Percentiles rank a stretch among this genome's conserved stretches.
Evolutionary conservation across 1,140 invertebrate genomes (phyloP).

Genomic region (Helicorthomorpha holstii): DNA sequence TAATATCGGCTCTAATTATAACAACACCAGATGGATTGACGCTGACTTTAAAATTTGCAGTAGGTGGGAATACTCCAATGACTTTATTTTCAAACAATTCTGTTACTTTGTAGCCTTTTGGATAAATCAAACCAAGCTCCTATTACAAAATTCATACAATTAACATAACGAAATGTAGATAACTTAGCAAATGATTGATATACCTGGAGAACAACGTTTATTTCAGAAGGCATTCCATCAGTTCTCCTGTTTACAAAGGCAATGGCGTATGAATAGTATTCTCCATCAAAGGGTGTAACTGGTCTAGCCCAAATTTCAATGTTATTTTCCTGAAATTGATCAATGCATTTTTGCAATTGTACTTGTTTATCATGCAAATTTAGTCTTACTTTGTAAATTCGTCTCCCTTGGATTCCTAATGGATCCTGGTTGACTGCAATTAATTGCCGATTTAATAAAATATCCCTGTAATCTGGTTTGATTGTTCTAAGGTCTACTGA

Average conservation of each 20-base stretch:
- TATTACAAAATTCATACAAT: slow-evolving; percentile 38
- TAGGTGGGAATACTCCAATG: slow-evolving; percentile 60
- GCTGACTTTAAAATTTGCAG: slow-evolving; percentile 77
- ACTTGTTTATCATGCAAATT: neutral
- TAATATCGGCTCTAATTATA: slow-evolving; percentile 46
- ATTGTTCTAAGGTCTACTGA: slow-evolving; percentile 26
- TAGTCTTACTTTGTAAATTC: slow-evolving; percentile 18
- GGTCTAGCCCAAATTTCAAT: slow-evolving; percentile 85
- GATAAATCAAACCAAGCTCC: slow-evolving; percentile 59
- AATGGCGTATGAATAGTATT: slow-evolving; percentile 71
- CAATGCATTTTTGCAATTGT: neutral
- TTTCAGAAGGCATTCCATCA: slow-evolving; percentile 76
- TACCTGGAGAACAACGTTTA: slow-evolving; percentile 20
- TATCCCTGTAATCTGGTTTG: slow-evolving; percentile 17
- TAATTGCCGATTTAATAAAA: slow-evolving; percentile 21
- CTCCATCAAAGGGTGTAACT: slow-evolving; percentile 56
- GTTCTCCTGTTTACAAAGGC: slow-evolving; percentile 70
- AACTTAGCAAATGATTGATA: slow-evolving; percentile 29
- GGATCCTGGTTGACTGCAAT: slow-evolving; percentile 26
- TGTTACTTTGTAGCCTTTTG: slow-evolving; percentile 64
- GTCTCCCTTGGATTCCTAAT: slow-evolving; percentile 25
- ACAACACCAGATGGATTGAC: slow-evolving; percentile 84
- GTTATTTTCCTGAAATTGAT: slow-evolving; percentile 50
- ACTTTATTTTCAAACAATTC: slow-evolving; percentile 73
- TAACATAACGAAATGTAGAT: neutral